Conservation (phyloP, 2,888 invertebrate genomes). For the Ceraclea dissimilis region DNA sequence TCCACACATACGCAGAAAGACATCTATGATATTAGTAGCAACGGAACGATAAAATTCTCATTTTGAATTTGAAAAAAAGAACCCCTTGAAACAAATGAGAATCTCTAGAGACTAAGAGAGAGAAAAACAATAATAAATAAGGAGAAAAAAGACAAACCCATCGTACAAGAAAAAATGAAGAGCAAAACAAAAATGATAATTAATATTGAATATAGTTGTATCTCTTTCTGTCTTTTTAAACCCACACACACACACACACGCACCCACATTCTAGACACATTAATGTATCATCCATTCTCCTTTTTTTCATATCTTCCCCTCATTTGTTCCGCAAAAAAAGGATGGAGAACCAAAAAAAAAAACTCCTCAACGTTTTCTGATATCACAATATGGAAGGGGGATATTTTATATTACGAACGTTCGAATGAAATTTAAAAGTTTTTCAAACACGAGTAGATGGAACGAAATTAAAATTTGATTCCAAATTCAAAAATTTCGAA, state of each 20-base stretch:
- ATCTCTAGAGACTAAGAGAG: neutral
- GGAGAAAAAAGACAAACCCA: neutral
- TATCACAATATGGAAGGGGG: neutral
- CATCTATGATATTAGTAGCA: neutral
- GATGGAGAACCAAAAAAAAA: too few species aligned
- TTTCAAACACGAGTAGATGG: neutral
- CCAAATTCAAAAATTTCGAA: neutral
- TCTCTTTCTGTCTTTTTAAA: neutral
- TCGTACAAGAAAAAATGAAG: neutral
- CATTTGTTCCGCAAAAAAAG: neutral
- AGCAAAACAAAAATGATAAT: neutral
- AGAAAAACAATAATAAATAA: neutral
- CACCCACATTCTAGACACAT: neutral
- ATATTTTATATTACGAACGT: neutral
- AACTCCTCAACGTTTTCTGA: neutral
- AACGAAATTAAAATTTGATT: slow-evolving; percentile 1
- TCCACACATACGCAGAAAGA: neutral
- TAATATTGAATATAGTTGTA: neutral
- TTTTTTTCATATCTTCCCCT: slow-evolving; percentile 1
- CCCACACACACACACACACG: neutral
- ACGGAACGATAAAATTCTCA: neutral
- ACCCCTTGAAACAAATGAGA: neutral
- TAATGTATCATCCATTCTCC: neutral
- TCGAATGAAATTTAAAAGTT: slow-evolving; percentile 1
- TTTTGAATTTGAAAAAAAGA: neutral